A percentile compares a stretch with the other conserved stretches of the same genome.
Conservation (phyloP, 2,113 vertebrate species). For the Alligator mississippiensis region DNA sequence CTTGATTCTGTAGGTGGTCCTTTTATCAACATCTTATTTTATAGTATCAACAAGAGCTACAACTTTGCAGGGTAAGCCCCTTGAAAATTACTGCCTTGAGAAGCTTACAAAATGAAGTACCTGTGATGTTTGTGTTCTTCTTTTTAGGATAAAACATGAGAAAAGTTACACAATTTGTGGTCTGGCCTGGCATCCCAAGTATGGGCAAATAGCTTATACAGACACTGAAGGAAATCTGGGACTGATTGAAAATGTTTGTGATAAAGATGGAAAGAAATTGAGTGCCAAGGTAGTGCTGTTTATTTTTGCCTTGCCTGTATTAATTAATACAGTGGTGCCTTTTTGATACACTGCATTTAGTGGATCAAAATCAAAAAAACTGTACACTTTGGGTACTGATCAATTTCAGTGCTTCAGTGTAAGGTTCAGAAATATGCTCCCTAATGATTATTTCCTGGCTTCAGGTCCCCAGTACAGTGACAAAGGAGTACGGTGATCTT, state of each 20-base stretch:
- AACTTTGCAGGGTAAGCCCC: background rate
- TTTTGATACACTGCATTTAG: background rate
- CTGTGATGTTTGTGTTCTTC: background rate
- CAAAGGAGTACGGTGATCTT: conserved; percentile 85
- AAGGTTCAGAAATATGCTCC: background rate
- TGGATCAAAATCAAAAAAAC: too few species aligned
- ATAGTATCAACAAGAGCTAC: background rate
- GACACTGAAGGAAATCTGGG: conserved; percentile 94
- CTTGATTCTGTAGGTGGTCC: background rate
- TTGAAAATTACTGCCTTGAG: background rate
- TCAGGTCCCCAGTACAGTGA: conserved; percentile 61
- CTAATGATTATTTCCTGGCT: background rate
- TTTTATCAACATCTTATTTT: conserved; percentile 17
- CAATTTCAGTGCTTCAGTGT: background rate
- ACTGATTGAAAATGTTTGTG: conserved; percentile 84
- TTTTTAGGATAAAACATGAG: conserved; percentile 91
- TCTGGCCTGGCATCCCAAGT: conserved; percentile 91
- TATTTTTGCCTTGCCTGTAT: background rate
- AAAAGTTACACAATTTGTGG: conserved; percentile 91
- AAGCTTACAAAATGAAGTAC: background rate
- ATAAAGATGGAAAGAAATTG: conserved; percentile 41
- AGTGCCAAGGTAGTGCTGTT: conserved; percentile 71
- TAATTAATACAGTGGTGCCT: background rate
- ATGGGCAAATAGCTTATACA: conserved; percentile 87
- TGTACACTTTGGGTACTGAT: background rate